Evolutionary conservation across 2,113 vertebrate genomes (phyloP).

Genomic region (Elephantulus edwardii): DNA sequence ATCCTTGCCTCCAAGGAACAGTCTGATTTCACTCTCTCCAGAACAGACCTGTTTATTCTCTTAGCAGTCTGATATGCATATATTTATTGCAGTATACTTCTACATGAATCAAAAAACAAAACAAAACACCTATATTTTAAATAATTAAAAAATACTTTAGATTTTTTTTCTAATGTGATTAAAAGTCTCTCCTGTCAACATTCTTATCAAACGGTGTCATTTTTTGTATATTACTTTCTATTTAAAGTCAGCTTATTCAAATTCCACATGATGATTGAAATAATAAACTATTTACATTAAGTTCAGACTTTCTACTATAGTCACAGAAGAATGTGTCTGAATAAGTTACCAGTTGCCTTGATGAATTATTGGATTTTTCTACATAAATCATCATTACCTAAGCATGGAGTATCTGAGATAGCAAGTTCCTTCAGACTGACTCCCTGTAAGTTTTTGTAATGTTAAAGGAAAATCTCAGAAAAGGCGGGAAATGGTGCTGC

Average conservation of each 20-base stretch:
- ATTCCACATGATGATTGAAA: not conserved
- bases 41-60: too few species aligned
- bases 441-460: constrained; percentile 24
- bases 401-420: constrained; percentile 39
- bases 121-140: not conserved
- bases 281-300: constrained; percentile 5
- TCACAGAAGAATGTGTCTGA: not conserved
- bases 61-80: too few species aligned
- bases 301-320: not conserved
- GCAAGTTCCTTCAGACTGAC: constrained; percentile 41
- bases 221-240: not conserved
- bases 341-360: not conserved
- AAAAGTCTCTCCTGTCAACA: not conserved
- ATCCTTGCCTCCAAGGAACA: too few species aligned
- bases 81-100: too few species aligned
- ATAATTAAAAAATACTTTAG: not conserved
- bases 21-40: too few species aligned
- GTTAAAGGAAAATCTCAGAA: constrained; percentile 57
- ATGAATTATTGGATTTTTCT: constrained; percentile 43
- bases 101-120: too few species aligned
- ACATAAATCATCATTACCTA: constrained; percentile 47
- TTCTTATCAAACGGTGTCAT: not conserved
- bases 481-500: not conserved
- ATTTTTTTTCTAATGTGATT: constrained; percentile 3
- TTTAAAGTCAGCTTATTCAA: not conserved